phyloP scores from a whole-genome alignment of 2,888 invertebrate genomes.

The Podotricha telesiphe region DNA sequence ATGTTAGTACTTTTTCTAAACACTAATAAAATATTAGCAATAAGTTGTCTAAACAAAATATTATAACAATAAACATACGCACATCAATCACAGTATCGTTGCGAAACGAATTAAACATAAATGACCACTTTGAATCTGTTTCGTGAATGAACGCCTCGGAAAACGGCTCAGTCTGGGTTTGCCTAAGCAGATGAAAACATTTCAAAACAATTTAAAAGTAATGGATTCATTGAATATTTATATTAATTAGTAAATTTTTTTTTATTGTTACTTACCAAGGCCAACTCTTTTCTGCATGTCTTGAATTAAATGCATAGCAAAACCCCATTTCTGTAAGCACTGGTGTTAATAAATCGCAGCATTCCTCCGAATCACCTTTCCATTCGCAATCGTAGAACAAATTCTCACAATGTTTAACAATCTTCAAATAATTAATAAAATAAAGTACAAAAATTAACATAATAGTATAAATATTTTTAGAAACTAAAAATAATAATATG shows the following conservation, averaged over 20 bases:
- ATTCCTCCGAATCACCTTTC: slow-evolving; percentile 86
- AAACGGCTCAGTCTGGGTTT: slow-evolving; percentile 67
- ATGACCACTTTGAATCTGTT: slow-evolving; percentile 87
- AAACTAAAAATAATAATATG: neutral
- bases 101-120: slow-evolving; percentile 80
- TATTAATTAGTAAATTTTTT: neutral
- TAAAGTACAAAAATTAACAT: neutral
- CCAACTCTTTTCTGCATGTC: slow-evolving; percentile 82
- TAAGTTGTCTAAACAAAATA: neutral
- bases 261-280: slow-evolving; percentile 70
- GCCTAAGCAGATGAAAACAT: slow-evolving; percentile 59
- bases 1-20: no score
- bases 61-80: slow-evolving; percentile 51
- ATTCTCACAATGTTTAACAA: slow-evolving; percentile 85
- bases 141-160: slow-evolving; percentile 85
- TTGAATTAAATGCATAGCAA: slow-evolving; percentile 88
- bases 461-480: no score
- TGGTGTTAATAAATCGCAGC: slow-evolving; percentile 86
- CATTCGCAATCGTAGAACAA: slow-evolving; percentile 86
- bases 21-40: neutral
- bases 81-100: slow-evolving; percentile 75
- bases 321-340: slow-evolving; percentile 90
- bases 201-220: neutral
- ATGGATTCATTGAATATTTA: no score
- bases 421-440: slow-evolving; percentile 59